Evolutionary conservation across 1,140 invertebrate species (phyloP).

Genomic region (Conus ventricosus): DNA sequence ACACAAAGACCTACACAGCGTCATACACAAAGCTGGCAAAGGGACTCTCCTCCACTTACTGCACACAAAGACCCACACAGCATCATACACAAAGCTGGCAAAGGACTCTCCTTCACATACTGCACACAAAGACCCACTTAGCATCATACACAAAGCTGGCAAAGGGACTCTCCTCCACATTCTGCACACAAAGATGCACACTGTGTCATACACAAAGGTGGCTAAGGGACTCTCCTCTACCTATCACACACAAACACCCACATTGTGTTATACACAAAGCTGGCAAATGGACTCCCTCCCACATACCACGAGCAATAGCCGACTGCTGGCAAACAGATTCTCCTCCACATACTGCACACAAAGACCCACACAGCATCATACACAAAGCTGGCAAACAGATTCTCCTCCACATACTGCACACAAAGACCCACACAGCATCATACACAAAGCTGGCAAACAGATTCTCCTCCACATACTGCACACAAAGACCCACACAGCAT

Average conservation of each 20-base stretch:
- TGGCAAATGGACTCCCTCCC: too few relatives aligned
- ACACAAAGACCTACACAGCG: conserved; percentile 87
- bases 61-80: conserved; percentile 86
- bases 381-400: background rate
- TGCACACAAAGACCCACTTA: conserved; percentile 37
- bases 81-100: conserved; percentile 88
- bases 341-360: conserved; percentile 69
- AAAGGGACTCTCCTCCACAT: background rate
- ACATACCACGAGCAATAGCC: conserved; percentile 79
- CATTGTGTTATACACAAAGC: too few relatives aligned
- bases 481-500: background rate
- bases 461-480: conserved; percentile 70
- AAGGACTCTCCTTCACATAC: conserved; percentile 78
- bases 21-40: conserved; percentile 80
- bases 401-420: too few relatives aligned
- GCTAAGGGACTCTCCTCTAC: too few relatives aligned
- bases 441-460: conserved; percentile 86
- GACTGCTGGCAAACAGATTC: conserved; percentile 84
- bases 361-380: background rate
- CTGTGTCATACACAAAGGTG: too few relatives aligned
- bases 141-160: background rate
- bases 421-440: conserved; percentile 91
- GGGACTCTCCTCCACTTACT: too few relatives aligned
- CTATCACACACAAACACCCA: too few relatives aligned
- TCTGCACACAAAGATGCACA: too few relatives aligned